These are phyloP conservation scores for Syngnathus typhle DNA, from an alignment of 2,113 vertebrate genomes.

Conservation along the genomic window DNA sequence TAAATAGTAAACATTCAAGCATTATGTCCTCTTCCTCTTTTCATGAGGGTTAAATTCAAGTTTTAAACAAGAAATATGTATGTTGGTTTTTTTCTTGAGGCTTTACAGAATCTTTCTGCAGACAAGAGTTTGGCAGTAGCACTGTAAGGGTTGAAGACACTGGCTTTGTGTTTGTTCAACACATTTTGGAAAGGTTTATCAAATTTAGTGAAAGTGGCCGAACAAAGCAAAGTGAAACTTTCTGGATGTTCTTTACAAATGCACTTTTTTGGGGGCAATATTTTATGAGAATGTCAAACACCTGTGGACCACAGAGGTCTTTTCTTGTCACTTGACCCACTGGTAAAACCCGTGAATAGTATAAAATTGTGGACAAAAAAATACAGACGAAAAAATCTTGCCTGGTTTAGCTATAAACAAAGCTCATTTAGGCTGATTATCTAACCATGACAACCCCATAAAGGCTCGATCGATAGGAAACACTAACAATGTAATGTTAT, in stretches of 20 bases:
- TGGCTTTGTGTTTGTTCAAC: slow-evolving; percentile 24
- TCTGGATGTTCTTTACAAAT: slow-evolving; percentile 10
- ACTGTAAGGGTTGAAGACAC: slow-evolving; percentile 38
- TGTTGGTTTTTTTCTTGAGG: slow-evolving; percentile 10
- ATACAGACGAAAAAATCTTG: background rate
- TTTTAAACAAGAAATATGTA: slow-evolving; percentile 24
- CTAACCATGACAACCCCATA: slow-evolving; percentile 47
- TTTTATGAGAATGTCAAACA: slow-evolving; percentile 18
- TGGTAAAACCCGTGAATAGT: slow-evolving; percentile 7
- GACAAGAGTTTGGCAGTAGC: slow-evolving; percentile 60
- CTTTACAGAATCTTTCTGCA: slow-evolving; percentile 27
- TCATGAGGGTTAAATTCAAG: slow-evolving; percentile 31
- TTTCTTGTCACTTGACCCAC: slow-evolving; percentile 40
- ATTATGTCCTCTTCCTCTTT: slow-evolving; percentile 24
- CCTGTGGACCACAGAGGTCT: slow-evolving; percentile 3
- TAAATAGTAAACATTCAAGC: slow-evolving; percentile 68
- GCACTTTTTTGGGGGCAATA: slow-evolving; percentile 2
- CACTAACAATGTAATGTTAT: slow-evolving; percentile 25
- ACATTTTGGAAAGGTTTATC: slow-evolving; percentile 19
- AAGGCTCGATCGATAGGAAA: slow-evolving; percentile 26
- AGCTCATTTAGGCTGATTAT: slow-evolving; percentile 36
- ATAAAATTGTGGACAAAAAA: slow-evolving; percentile 19
- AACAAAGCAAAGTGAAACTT: slow-evolving; percentile 43
- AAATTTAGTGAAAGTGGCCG: slow-evolving; percentile 16
- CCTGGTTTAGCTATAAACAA: slow-evolving; percentile 40